Conservation (phyloP, 2,113 vertebrate species). For the Pachyramphus minor region DNA sequence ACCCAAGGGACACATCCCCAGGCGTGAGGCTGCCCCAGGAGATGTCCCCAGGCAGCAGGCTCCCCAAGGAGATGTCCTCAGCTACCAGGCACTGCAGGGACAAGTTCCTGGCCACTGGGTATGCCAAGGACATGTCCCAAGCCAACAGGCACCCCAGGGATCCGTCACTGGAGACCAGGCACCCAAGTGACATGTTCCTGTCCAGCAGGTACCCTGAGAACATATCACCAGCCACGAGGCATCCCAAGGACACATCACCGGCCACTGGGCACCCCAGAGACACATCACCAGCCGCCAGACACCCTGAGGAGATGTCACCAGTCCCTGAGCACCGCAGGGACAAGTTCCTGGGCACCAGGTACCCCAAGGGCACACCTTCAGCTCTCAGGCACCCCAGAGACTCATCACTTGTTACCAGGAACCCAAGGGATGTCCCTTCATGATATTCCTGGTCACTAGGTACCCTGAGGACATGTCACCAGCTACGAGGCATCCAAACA, state of each 20-base stretch:
- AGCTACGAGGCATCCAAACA: background rate
- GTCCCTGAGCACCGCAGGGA: background rate
- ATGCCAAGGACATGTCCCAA: background rate
- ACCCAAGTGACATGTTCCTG: background rate
- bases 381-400: background rate
- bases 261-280: background rate
- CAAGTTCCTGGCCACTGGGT: background rate
- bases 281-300: background rate
- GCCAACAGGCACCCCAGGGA: background rate
- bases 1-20: background rate
- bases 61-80: background rate
- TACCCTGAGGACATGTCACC: background rate
- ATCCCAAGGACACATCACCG: background rate
- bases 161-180: rapidly evolving
- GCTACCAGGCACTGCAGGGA: background rate
- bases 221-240: background rate
- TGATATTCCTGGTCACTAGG: background rate
- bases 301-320: background rate
- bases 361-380: rapidly evolving
- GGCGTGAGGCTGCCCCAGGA: background rate
- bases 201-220: background rate
- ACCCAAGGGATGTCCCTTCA: background rate
- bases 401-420: no score
- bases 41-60: rapidly evolving
- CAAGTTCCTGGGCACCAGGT: background rate